A percentile compares a stretch with the other conserved stretches of the same genome.
Evolutionary conservation across 2,113 vertebrate genomes (phyloP).

Genomic region (Heptranchias perlo): DNA sequence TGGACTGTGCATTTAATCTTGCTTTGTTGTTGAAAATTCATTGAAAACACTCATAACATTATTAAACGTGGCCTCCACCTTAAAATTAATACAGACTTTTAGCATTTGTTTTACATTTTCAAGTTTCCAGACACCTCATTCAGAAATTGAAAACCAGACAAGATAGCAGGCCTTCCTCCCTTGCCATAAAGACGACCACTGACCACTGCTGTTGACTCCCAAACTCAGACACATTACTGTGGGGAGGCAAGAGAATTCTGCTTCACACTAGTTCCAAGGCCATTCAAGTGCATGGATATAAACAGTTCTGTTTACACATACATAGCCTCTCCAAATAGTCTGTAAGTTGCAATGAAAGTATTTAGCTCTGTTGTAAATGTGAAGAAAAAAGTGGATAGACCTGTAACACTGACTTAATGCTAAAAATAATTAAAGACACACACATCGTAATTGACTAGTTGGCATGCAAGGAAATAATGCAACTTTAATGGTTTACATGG

Average conservation of each 20-base stretch:
- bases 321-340: no score
- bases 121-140: background rate
- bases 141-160: background rate
- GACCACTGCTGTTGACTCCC: background rate
- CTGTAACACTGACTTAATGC: no score
- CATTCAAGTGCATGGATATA: background rate
- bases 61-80: background rate
- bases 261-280: background rate
- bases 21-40: background rate
- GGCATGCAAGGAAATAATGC: no score
- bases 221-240: background rate
- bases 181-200: background rate
- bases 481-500: no score
- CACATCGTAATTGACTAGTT: no score
- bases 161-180: background rate
- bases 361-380: no score
- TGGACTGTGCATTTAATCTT: background rate
- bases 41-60: background rate
- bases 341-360: no score
- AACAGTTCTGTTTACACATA: background rate
- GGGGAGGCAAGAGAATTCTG: background rate
- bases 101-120: background rate
- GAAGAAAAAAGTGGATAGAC: no score
- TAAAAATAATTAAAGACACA: no score
- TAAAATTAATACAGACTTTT: background rate